Evolutionary conservation across 1,140 invertebrate genomes (phyloP).

Genomic region (Drosophila tani): DNA sequence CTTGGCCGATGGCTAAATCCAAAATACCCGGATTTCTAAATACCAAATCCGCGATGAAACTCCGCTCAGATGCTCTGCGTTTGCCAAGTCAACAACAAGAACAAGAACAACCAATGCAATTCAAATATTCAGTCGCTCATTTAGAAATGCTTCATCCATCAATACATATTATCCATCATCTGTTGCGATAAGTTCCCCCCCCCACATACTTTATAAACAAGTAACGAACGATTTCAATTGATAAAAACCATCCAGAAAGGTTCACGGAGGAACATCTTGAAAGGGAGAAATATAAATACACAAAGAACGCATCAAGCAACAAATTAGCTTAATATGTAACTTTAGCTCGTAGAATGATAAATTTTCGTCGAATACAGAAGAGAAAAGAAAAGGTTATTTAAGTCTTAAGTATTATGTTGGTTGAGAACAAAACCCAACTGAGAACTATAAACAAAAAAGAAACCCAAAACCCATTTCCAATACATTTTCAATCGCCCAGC

Average conservation of each 20-base stretch:
- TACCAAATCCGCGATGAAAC: conserved; percentile 6
- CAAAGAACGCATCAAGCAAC: conserved; percentile 32
- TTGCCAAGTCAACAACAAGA: conserved; percentile 61
- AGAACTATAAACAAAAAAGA: conserved; percentile 6
- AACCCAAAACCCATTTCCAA: conserved; percentile 46
- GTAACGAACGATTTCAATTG: conserved; percentile 61
- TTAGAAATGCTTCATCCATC: conserved; percentile 23
- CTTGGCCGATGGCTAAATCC: conserved; percentile 90
- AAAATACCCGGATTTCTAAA: background rate
- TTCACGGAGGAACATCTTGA: conserved; percentile 13
- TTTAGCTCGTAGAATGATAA: conserved; percentile 46
- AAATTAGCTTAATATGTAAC: conserved; percentile 54
- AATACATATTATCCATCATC: conserved; percentile 15
- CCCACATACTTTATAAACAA: conserved; percentile 25
- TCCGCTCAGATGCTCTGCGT: conserved; percentile 63
- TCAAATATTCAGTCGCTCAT: conserved; percentile 40
- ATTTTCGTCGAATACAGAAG: conserved; percentile 28
- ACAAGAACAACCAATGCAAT: conserved; percentile 9
- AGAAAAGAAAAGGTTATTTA: conserved; percentile 31
- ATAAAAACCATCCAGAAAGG: conserved; percentile 51
- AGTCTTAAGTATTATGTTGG: conserved; percentile 45
- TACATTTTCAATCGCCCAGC: conserved; percentile 21
- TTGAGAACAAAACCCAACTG: conserved; percentile 7
- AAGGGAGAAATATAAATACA: conserved; percentile 8
- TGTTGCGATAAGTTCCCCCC: background rate